Percentiles rank a stretch among this genome's conserved stretches.
These are phyloP conservation scores for Drosophila sechellia DNA, from an alignment of 1,140 invertebrate genomes.

Conservation along the genomic window DNA sequence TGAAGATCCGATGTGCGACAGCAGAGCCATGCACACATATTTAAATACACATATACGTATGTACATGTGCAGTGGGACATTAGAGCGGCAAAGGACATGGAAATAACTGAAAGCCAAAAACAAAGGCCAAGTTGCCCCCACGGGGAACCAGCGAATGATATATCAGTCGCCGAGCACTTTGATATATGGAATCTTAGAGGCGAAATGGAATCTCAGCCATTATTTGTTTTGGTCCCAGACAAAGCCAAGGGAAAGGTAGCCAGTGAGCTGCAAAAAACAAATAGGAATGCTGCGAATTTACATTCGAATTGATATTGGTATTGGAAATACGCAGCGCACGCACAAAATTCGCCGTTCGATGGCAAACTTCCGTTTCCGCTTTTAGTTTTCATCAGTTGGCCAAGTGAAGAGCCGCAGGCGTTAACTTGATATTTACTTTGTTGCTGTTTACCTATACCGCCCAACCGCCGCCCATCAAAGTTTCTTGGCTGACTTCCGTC, in stretches of 20 bases:
- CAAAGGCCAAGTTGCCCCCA: slow-evolving; percentile 30
- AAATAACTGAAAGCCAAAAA: slow-evolving; percentile 54
- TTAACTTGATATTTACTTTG: slow-evolving; percentile 82
- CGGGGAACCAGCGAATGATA: slow-evolving; percentile 30
- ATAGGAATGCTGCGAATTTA: slow-evolving; percentile 34
- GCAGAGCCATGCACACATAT: slow-evolving; percentile 16
- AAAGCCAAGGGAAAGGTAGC: slow-evolving; percentile 39
- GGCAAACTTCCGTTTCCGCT: slow-evolving; percentile 79
- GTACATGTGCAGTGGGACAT: slow-evolving; percentile 22
- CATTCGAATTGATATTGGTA: slow-evolving; percentile 26
- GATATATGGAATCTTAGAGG: slow-evolving; percentile 44
- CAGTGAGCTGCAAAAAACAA: slow-evolving; percentile 48
- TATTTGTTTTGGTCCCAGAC: slow-evolving; percentile 52
- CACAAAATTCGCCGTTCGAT: slow-evolving; percentile 59
- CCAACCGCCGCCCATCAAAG: slow-evolving; percentile 42
- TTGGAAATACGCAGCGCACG: slow-evolving; percentile 52
- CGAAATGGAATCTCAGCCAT: slow-evolving; percentile 51
- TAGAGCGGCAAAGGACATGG: slow-evolving; percentile 34
- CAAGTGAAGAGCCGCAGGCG: slow-evolving; percentile 70
- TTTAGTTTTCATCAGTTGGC: slow-evolving; percentile 67
- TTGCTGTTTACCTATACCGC: slow-evolving; percentile 73
- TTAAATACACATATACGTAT: neutral
- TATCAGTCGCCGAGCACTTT: slow-evolving; percentile 45
- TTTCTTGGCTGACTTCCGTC: slow-evolving; percentile 66
- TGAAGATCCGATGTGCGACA: slow-evolving; percentile 34